These are phyloP conservation scores for Tetrapedia diversipes DNA, from an alignment of 2,888 invertebrate species.

Conservation along the genomic window DNA sequence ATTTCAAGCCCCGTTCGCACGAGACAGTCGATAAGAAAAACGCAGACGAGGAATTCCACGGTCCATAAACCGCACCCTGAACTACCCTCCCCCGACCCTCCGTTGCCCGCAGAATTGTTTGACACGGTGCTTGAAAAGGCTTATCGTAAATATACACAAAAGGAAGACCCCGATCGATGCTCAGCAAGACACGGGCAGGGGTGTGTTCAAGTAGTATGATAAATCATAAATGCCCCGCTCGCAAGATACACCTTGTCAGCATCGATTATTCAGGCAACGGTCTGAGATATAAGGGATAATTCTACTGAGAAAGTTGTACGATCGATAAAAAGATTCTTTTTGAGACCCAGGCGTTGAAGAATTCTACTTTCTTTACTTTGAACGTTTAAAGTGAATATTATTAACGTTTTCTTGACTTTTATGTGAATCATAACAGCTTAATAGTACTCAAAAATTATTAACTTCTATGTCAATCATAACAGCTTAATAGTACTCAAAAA, in stretches of 20 bases:
- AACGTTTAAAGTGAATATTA: too few relatives aligned
- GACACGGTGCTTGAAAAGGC: slow-evolving; percentile 30
- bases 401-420: too few relatives aligned
- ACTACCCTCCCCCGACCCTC: slow-evolving; percentile 20
- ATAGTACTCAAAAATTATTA: too few relatives aligned
- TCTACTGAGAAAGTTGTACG: background rate
- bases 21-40: slow-evolving; percentile 23
- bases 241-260: background rate
- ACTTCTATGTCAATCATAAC: too few relatives aligned
- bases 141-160: slow-evolving; percentile 47
- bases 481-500: too few relatives aligned
- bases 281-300: background rate
- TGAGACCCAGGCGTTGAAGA: background rate
- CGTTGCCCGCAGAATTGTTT: slow-evolving; percentile 31
- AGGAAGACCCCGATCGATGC: slow-evolving; percentile 19
- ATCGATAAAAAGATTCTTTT: too few relatives aligned
- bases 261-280: background rate
- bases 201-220: slow-evolving; percentile 1
- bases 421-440: too few relatives aligned
- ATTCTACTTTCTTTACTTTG: too few relatives aligned
- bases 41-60: slow-evolving; percentile 38
- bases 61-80: slow-evolving; percentile 37
- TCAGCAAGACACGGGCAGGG: slow-evolving; percentile 13
- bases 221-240: slow-evolving; percentile 9
- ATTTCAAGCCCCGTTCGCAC: background rate